Conservation (phyloP, 2,888 invertebrate species). For the Criorhina ranunculi region DNA sequence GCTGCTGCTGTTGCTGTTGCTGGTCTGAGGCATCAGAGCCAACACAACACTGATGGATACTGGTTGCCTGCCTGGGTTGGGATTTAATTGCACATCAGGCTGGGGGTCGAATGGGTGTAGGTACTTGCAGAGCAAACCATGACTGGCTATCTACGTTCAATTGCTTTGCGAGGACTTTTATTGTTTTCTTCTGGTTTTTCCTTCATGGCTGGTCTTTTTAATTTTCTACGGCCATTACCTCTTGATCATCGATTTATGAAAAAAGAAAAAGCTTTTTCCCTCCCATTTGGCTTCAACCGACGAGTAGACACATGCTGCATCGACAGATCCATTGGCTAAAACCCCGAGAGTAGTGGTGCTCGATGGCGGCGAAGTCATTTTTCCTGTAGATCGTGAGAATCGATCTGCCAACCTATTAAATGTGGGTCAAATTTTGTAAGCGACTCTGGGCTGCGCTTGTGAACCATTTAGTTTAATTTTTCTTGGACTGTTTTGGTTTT, state of each 20-base stretch:
- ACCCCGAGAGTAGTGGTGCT: slow-evolving; percentile 33
- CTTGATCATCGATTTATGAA: slow-evolving; percentile 76
- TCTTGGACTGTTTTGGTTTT: slow-evolving; percentile 48
- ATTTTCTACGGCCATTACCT: slow-evolving; percentile 75
- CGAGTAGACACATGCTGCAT: slow-evolving; percentile 63
- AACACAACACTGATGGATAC: slow-evolving; percentile 67
- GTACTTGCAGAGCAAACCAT: slow-evolving; percentile 46
- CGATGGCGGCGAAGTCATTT: slow-evolving; percentile 52
- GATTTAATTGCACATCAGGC: slow-evolving; percentile 77
- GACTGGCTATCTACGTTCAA: slow-evolving; percentile 55
- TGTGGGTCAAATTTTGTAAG: slow-evolving; percentile 75
- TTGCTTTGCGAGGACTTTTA: slow-evolving; percentile 59
- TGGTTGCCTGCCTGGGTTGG: slow-evolving; percentile 59
- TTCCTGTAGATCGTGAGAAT: slow-evolving; percentile 74
- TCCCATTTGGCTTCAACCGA: slow-evolving; percentile 64
- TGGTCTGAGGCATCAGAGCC: slow-evolving; percentile 63
- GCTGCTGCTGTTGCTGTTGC: slow-evolving; percentile 30
- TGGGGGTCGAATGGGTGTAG: slow-evolving; percentile 70
- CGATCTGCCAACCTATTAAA: slow-evolving; percentile 77
- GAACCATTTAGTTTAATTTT: slow-evolving; percentile 65
- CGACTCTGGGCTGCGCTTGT: slow-evolving; percentile 43
- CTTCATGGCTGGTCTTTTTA: slow-evolving; percentile 64
- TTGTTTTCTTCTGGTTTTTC: slow-evolving; percentile 17
- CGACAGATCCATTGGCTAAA: slow-evolving; percentile 63
- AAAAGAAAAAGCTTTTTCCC: slow-evolving; percentile 65